A percentile compares a stretch with the other conserved stretches of the same genome.
Conservation (phyloP, 2,888 invertebrate species). For the Sinohyriopsis cumingii region DNA sequence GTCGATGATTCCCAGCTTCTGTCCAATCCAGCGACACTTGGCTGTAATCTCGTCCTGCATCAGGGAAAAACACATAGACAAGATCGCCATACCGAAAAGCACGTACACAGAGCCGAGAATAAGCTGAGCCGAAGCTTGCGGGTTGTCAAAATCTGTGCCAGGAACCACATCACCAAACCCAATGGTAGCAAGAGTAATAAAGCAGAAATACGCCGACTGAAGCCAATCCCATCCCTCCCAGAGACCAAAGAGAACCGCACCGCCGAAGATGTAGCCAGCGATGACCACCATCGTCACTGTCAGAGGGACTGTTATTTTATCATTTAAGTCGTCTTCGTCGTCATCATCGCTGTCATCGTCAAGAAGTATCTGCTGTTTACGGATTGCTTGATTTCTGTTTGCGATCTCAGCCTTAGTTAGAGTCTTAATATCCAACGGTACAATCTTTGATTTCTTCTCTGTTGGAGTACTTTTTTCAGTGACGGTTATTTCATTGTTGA, state of each 20-base stretch:
- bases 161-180: conserved; percentile 71
- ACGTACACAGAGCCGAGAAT: conserved; percentile 68
- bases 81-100: conserved; percentile 71
- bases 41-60: conserved; percentile 72
- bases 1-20: conserved; percentile 67
- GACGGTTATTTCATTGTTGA: not conserved
- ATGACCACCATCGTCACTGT: conserved; percentile 70
- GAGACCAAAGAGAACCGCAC: conserved; percentile 68
- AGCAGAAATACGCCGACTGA: conserved; percentile 71
- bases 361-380: conserved; percentile 48
- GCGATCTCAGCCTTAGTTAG: conserved; percentile 27
- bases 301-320: conserved; percentile 68
- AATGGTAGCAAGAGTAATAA: conserved; percentile 71
- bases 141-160: conserved; percentile 63
- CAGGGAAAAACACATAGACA: conserved; percentile 72
- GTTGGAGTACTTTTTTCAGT: too few species aligned
- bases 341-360: conserved; percentile 63
- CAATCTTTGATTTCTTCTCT: conserved; percentile 43
- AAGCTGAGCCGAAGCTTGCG: conserved; percentile 63
- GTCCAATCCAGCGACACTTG: conserved; percentile 69
- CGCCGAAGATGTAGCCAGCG: conserved; percentile 69
- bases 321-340: conserved; percentile 67
- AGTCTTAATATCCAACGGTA: conserved; percentile 48
- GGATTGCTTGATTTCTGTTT: conserved; percentile 31
- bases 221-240: conserved; percentile 70